Conservation (phyloP, 2,113 vertebrate genomes). For the Indicator maculatus region DNA sequence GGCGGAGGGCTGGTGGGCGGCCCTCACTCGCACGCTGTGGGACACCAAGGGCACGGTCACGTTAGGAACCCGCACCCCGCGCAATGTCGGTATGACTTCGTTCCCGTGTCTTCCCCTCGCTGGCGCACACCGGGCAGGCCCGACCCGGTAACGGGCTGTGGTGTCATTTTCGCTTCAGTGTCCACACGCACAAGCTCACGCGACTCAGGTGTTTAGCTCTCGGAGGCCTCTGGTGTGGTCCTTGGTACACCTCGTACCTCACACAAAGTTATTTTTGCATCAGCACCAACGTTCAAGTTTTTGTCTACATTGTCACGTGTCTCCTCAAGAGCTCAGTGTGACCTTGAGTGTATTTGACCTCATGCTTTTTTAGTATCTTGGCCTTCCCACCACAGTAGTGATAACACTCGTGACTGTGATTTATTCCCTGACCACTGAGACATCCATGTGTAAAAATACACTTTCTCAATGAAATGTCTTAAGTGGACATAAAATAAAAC, state of each 20-base stretch:
- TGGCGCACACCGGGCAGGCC: fast-evolving
- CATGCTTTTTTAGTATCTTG: background rate
- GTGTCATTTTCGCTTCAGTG: background rate
- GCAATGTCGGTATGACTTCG: fast-evolving
- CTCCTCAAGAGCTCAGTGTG: background rate
- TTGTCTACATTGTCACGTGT: background rate
- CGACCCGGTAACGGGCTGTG: background rate
- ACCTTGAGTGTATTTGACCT: slow-evolving; percentile 21
- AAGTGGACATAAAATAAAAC: background rate
- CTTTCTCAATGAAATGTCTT: background rate
- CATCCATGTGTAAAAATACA: background rate
- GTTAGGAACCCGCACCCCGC: background rate
- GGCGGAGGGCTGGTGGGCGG: no score
- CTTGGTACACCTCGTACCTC: background rate
- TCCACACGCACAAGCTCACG: fast-evolving
- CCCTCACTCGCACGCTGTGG: no score
- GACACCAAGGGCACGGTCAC: background rate
- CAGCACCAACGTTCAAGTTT: background rate
- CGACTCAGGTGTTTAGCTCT: fast-evolving
- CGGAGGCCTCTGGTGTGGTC: background rate
- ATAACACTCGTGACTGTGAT: background rate
- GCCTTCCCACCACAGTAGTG: background rate
- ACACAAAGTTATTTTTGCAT: background rate
- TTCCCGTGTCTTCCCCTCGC: background rate
- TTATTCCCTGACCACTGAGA: background rate